These are phyloP conservation scores for Salarias fasciatus DNA, from an alignment of 2,797 vertebrate genomes.

Conservation along the genomic window DNA sequence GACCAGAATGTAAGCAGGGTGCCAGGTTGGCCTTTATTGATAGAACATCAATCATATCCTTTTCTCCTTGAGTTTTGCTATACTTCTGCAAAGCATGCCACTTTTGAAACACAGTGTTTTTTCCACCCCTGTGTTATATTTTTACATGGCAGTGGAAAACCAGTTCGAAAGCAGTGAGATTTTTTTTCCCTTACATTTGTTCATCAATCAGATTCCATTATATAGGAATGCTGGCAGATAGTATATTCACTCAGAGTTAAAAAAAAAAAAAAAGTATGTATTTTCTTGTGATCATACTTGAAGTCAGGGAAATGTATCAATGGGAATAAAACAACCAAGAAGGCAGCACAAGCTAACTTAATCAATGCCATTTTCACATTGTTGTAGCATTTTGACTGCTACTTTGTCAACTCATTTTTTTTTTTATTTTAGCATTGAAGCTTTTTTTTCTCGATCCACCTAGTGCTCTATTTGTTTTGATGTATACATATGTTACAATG, in stretches of 20 bases:
- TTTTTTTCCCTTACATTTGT: neutral
- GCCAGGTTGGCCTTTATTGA: constrained; percentile 26
- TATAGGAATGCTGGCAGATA: constrained; percentile 4
- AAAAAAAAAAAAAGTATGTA: no score
- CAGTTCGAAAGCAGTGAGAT: constrained; percentile 35
- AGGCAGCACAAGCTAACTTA: no score
- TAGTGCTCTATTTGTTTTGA: constrained; percentile 11
- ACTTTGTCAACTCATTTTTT: constrained; percentile 19
- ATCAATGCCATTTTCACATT: constrained; percentile 8
- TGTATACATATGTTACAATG: constrained; percentile 33
- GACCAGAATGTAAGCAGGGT: neutral
- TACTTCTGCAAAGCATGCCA: constrained; percentile 5
- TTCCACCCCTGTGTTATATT: constrained; percentile 8
- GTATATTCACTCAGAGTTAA: constrained; percentile 27
- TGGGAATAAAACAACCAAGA: constrained; percentile 14
- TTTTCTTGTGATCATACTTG: no score
- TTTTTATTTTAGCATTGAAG: constrained; percentile 15
- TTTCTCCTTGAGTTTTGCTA: constrained; percentile 8
- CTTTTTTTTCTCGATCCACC: constrained; percentile 1
- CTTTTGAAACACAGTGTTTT: constrained; percentile 19
- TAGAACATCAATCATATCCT: constrained; percentile 8
- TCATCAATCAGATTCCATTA: constrained; percentile 35
- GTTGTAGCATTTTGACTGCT: constrained; percentile 4
- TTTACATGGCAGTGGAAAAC: constrained; percentile 17
- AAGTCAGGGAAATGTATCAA: no score